phyloP scores from a whole-genome alignment of 2,113 vertebrate genomes.

The Muntiacus reevesi region DNA sequence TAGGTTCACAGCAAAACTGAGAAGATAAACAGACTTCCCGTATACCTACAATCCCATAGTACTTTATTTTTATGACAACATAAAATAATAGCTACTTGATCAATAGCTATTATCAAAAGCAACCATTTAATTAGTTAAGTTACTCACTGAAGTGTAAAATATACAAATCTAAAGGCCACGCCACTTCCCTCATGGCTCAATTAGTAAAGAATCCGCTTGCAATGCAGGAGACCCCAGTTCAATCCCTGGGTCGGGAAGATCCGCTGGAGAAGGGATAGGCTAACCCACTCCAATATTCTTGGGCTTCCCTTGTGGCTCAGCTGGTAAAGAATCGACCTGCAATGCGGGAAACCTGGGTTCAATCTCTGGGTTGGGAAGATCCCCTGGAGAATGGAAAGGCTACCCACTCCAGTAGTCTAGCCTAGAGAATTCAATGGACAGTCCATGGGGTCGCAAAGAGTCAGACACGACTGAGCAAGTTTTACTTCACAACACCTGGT shows the following conservation, averaged over 20 bases:
- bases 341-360: neutral
- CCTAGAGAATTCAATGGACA: neutral
- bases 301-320: neutral
- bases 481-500: neutral
- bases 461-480: neutral
- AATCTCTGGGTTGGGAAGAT: neutral
- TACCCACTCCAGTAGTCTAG: neutral
- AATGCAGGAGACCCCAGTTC: neutral
- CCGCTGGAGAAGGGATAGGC: neutral
- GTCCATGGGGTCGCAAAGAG: neutral
- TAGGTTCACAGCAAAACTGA: neutral
- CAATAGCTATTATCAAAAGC: neutral
- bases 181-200: neutral
- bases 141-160: constrained; percentile 9
- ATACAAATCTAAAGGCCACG: neutral
- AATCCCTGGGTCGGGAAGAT: neutral
- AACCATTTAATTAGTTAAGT: neutral
- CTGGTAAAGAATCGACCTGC: neutral
- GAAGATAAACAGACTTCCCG: neutral
- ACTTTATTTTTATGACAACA: neutral
- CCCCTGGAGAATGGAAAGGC: neutral
- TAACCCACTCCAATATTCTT: neutral
- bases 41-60: no score
- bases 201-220: neutral
- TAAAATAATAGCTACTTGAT: neutral